Evolutionary conservation across 2,113 vertebrate genomes (phyloP).

Genomic region (Podarcis muralis): DNA sequence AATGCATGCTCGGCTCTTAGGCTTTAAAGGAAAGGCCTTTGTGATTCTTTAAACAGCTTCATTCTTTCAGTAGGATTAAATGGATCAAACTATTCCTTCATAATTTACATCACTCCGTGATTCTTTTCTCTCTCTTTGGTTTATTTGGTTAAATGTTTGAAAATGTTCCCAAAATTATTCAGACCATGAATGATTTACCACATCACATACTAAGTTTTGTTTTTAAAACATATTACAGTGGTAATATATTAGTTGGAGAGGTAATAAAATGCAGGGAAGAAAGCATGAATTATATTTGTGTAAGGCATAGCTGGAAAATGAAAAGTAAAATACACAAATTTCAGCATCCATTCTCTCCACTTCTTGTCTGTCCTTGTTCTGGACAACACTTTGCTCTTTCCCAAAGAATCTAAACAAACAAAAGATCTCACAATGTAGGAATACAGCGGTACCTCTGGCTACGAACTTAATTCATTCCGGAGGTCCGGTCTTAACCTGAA

Average conservation of each 20-base stretch:
- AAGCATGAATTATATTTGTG: constrained; percentile 11
- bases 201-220: not conserved
- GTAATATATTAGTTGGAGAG: not conserved
- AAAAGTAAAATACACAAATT: not conserved
- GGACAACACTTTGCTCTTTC: constrained; percentile 18
- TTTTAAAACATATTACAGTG: not conserved
- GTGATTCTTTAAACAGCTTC: not conserved
- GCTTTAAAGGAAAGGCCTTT: no score
- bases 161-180: not conserved
- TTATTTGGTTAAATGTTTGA: not conserved
- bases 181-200: not conserved
- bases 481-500: no score
- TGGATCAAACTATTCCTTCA: not conserved
- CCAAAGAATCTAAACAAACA: constrained; percentile 44
- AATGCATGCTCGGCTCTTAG: not conserved
- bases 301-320: not conserved
- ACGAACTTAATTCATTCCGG: no score
- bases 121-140: no score
- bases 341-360: constrained; percentile 16
- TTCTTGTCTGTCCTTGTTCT: not conserved
- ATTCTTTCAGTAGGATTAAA: not conserved
- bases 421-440: constrained; percentile 38
- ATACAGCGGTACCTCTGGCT: not conserved
- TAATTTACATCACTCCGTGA: not conserved
- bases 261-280: constrained; percentile 12